Evolutionary conservation across 2,113 vertebrate species (phyloP), one percentile per base, ranked within the genome.

Genomic region (Microcebus ravelobensis): DNA sequence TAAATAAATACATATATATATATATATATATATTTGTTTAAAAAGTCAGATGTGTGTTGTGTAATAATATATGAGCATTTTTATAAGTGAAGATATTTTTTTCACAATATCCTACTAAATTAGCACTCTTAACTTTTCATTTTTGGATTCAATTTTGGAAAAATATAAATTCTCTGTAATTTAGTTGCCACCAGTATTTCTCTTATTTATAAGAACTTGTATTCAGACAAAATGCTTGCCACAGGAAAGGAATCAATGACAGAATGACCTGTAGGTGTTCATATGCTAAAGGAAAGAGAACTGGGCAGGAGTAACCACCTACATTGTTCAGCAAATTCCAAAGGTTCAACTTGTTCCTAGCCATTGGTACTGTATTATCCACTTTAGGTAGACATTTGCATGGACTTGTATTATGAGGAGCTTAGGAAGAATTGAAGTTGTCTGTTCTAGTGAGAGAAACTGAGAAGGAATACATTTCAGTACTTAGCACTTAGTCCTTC

Each of bases 141-240:
- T 91, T 94, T 61, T 73, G 20, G 6, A 85, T 88, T 96, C 42
- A 63, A 13, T 74, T 73, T 86, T 61, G 31, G 25, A 61, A 91
- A 92, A 90, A 71, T 45, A 77, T 29, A 86, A 42, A 4, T 57
- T 65, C 6, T 76, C 17, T 86, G 18, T 29, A 74, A 81, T 88
- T 76, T 45, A 88, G 39, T 85, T 85, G 73, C 1, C 4, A 70
- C 0, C 2, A 31, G 12, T 42, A 55, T 71, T 42, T 7, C 31
- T 87, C 17, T 86, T 84, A 52, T 45, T n/a, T 84, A 73, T 45
- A 2, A 14, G 9, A 87, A 92, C 59, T 81, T 31, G 29, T 57
- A 71, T 48, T 94, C 34, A 81, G 25, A 57, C 21, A 42, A 7
- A 71, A 45, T 59, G 18, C 15, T 1, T 48, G 3, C 8, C 3